Base-by-base conservation (phyloP, 1,140 invertebrate genomes). In the Glomeris maerens region DNA sequence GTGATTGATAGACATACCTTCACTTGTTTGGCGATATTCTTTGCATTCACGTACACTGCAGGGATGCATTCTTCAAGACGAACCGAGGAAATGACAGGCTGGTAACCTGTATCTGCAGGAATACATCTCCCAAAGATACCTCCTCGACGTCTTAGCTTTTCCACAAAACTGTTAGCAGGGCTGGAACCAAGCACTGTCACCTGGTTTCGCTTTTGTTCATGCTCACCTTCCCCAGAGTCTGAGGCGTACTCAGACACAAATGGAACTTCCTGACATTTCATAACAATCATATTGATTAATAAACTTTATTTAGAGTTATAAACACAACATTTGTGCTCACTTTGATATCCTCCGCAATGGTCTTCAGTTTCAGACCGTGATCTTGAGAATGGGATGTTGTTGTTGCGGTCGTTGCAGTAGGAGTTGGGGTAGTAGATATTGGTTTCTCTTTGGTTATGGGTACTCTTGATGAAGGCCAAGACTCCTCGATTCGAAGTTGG, bases 401-500 rank as follows among this genome's bases (percentile, higher is more conserved):
- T 63, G 29, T 50, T 42, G 27, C 45, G 46, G 14, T 53, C 40
- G 25, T 55, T 54, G 23, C 41, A 40, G 40, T 26, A 31, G 44
- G 13, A 41, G 23, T 50, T 46, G 17, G 46, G 31, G 25, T 21
- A 28, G 23, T 29, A 52, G 57, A 27, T 56, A n/a, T n/a, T n/a
- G 45, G 40, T 60, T 53, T 23, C 61, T 67, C 22, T 66, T 64
- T 52, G 61, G 60, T n/a, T 57, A 64, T 31, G 48, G 63, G 60
- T 14, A 57, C 55, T 45, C 62, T 60, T 31, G 64, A 62, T 13
- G 59, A 61, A 1, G 77, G 77, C 74, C 78, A 79, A 13, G 72
- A 73, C 58, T 81, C 78, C 56, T 80, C 76, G 27, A 82, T 72
- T 25, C 78, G 71, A 1, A 81, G 66, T 59, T 82, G 79, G 36